Evolutionary conservation across 2,113 vertebrate species (phyloP).

Genomic region (Spea multiplicata): DNA sequence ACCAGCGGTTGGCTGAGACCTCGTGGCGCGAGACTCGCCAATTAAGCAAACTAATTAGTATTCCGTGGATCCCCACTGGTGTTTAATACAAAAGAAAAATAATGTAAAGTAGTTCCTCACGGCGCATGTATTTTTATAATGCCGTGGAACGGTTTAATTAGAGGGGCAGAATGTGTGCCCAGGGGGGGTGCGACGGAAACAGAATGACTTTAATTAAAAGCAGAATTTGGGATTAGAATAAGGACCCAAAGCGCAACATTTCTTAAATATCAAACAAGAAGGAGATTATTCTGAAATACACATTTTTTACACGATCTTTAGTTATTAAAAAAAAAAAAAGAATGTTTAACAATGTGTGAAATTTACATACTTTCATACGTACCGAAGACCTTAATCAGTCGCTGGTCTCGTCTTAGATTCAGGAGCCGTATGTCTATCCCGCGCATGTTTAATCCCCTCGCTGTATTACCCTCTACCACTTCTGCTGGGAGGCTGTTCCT

Average conservation of each 20-base stretch:
- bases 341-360: too few relatives aligned
- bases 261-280: too few relatives aligned
- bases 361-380: too few relatives aligned
- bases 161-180: constrained; percentile 39
- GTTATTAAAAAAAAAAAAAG: too few relatives aligned
- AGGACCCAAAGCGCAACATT: not conserved
- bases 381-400: too few relatives aligned
- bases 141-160: constrained; percentile 50
- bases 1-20: constrained; percentile 44
- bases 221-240: not conserved
- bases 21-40: constrained; percentile 40
- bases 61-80: constrained; percentile 49
- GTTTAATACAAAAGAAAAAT: constrained; percentile 52
- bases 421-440: too few relatives aligned
- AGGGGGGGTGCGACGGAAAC: constrained; percentile 38
- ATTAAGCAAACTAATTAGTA: constrained; percentile 56
- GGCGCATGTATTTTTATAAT: constrained; percentile 48
- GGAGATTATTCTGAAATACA: too few relatives aligned
- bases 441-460: too few relatives aligned
- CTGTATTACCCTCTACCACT: too few relatives aligned
- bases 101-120: constrained; percentile 50
- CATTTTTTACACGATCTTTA: too few relatives aligned
- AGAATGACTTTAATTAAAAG: constrained; percentile 46
- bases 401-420: too few relatives aligned
- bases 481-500: too few relatives aligned